Percentiles rank a stretch among this genome's conserved stretches.
Evolutionary conservation across 2,888 invertebrate genomes (phyloP).

Genomic region (Hetaerina titia): DNA sequence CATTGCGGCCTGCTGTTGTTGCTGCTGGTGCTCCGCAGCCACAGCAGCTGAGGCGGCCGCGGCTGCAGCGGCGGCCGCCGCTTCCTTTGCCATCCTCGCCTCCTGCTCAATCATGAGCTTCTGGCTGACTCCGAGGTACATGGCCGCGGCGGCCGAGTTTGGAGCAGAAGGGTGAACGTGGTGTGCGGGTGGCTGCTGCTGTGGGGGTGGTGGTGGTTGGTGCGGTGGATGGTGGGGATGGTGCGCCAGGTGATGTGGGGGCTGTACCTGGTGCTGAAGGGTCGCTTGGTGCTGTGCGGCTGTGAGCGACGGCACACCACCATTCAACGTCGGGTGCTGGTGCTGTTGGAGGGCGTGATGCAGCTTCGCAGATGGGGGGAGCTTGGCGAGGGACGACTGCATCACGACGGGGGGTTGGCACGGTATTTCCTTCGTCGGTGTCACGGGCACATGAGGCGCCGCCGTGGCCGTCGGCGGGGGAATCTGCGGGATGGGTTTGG

Average conservation of each 20-base stretch:
- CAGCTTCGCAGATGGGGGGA: constrained; percentile 81
- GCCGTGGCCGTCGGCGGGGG: constrained; percentile 75
- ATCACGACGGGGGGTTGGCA: constrained; percentile 46
- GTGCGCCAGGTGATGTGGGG: constrained; percentile 69
- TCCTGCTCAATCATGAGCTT: constrained; percentile 90
- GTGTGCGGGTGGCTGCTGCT: constrained; percentile 76
- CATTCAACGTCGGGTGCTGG: constrained; percentile 80
- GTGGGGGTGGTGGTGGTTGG: constrained; percentile 72
- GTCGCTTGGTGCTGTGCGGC: constrained; percentile 75
- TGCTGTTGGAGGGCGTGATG: constrained; percentile 79
- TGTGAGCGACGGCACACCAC: constrained; percentile 82
- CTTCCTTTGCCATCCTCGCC: constrained; percentile 83
- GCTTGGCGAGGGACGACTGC: constrained; percentile 75
- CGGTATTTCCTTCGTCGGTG: constrained; percentile 42
- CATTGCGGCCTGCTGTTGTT: constrained; percentile 74
- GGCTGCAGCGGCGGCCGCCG: constrained; percentile 79
- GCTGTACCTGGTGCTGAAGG: constrained; percentile 48
- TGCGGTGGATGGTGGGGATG: constrained; percentile 67
- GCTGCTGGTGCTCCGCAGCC: constrained; percentile 71
- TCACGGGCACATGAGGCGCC: constrained; percentile 73
- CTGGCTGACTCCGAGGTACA: constrained; percentile 89
- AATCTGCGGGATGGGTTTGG: constrained; percentile 75
- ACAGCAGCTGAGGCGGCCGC: constrained; percentile 76
- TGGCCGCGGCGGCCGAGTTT: constrained; percentile 78
- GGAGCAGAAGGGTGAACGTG: constrained; percentile 72